These are phyloP conservation scores for Acyrthosiphon pisum DNA, from an alignment of 1,140 invertebrate species.

Conservation along the genomic window DNA sequence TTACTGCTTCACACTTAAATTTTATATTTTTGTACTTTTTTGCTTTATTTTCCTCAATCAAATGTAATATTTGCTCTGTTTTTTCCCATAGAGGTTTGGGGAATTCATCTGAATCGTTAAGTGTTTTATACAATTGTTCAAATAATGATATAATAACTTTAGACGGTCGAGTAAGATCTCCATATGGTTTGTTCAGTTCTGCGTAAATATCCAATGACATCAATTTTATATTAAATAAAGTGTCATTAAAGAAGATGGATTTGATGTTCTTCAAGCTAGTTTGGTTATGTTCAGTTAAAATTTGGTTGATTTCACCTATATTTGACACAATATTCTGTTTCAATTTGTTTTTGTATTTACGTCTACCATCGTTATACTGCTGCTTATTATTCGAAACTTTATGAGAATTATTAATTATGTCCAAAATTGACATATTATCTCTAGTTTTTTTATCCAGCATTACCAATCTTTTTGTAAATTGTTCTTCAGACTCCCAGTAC, in stretches of 20 bases:
- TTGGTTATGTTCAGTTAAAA: not conserved
- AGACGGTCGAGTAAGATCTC: not conserved
- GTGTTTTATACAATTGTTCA: not conserved
- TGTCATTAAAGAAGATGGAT: no score
- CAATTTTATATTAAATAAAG: not conserved
- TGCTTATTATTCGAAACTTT: not conserved
- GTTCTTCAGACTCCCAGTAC: not conserved
- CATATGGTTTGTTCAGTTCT: not conserved
- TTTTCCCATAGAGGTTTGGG: not conserved
- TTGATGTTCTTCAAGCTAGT: not conserved
- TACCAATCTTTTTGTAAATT: not conserved
- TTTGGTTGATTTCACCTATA: not conserved
- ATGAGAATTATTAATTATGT: not conserved
- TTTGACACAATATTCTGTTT: not conserved
- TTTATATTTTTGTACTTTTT: not conserved
- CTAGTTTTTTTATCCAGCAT: not conserved
- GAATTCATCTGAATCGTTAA: not conserved
- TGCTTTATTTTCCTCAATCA: not conserved
- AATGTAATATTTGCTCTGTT: not conserved
- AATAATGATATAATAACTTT: not conserved
- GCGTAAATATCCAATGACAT: not conserved
- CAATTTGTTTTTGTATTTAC: not conserved
- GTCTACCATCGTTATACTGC: not conserved
- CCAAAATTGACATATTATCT: not conserved
- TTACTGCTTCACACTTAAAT: not conserved